Evolutionary conservation across 2,113 vertebrate genomes (phyloP).

Genomic region (Turdus rufiventris): DNA sequence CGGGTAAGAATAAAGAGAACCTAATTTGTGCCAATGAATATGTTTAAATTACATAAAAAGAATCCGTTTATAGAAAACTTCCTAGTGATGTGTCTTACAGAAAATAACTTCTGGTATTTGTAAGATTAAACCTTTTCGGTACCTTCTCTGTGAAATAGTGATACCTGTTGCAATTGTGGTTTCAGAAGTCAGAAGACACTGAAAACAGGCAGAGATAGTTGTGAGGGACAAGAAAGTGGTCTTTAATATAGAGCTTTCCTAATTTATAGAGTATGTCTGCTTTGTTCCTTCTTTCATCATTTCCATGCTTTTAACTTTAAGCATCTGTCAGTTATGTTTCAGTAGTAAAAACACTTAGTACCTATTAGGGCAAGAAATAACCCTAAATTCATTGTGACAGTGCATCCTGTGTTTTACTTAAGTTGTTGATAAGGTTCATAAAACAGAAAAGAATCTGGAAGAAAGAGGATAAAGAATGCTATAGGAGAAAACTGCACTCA

Average conservation of each 20-base stretch:
- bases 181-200: not conserved
- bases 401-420: not conserved
- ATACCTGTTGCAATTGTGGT: not conserved
- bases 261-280: not conserved
- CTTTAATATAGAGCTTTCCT: not conserved
- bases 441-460: not conserved
- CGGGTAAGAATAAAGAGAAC: conserved; percentile 77
- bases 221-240: not conserved
- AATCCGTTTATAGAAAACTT: not conserved
- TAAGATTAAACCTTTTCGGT: not conserved
- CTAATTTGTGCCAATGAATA: not conserved
- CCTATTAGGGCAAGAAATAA: not conserved
- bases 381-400: not conserved
- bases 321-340: not conserved
- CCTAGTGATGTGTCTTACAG: not conserved
- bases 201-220: not conserved
- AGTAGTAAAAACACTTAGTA: not conserved
- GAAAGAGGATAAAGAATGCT: not conserved
- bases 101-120: not conserved
- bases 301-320: not conserved
- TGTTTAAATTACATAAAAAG: not conserved
- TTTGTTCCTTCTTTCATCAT: not conserved
- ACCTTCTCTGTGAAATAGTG: not conserved
- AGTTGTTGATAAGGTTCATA: not conserved
- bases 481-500: not conserved